Conservation (phyloP, 1,140 invertebrate species). For the Neuroterus valhalla region DNA sequence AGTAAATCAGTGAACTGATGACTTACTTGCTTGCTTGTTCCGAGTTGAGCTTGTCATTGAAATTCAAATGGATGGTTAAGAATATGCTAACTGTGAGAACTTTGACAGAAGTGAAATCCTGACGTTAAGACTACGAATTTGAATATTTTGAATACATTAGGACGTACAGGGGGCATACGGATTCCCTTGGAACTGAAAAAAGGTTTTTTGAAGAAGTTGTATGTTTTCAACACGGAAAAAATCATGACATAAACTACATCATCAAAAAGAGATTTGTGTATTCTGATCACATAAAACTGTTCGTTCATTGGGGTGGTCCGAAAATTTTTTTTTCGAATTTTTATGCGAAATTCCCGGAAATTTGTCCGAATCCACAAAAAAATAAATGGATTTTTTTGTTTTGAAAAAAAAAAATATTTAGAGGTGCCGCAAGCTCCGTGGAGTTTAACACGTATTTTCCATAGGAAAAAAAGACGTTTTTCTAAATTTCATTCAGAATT, state of each 20-base stretch:
- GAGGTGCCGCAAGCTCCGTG: too few species aligned
- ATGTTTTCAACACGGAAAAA: not conserved
- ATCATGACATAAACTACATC: not conserved
- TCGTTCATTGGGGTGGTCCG: too few species aligned
- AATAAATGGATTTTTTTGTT: too few species aligned
- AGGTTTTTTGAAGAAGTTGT: not conserved
- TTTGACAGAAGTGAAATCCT: slow-evolving; percentile 2
- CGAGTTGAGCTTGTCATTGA: not conserved
- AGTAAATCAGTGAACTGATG: not conserved
- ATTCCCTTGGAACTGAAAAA: not conserved
- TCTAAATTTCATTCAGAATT: too few species aligned
- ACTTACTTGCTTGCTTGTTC: not conserved
- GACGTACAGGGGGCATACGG: not conserved
- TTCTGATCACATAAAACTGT: too few species aligned
- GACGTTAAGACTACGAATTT: not conserved
- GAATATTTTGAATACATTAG: not conserved
- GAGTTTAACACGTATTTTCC: too few species aligned
- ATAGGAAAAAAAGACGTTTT: too few species aligned
- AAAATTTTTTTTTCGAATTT: too few species aligned
- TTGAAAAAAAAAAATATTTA: too few species aligned
- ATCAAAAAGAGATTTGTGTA: too few species aligned
- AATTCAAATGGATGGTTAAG: slow-evolving; percentile 1
- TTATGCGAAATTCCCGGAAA: too few species aligned
- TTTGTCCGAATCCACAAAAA: too few species aligned
- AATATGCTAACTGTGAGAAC: slow-evolving; percentile 12